phyloP scores from a whole-genome alignment of 2,797 vertebrate genomes.

The Micrastur ruficollis region DNA sequence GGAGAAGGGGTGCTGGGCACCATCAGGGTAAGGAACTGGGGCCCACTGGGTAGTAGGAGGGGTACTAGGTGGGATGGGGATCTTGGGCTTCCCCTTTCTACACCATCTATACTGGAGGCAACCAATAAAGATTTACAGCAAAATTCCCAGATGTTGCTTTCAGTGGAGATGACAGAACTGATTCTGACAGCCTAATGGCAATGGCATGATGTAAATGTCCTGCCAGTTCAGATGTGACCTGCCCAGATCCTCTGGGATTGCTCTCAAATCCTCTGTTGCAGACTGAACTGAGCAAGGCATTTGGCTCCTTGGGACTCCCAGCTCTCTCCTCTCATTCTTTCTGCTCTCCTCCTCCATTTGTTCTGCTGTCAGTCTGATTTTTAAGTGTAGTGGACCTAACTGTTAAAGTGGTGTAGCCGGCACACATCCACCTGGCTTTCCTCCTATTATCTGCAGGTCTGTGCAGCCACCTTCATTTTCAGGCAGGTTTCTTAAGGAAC shows the following conservation, averaged over 20 bases:
- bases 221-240: background rate
- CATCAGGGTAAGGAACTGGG: slow-evolving; percentile 77
- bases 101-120: background rate
- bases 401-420: background rate
- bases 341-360: background rate
- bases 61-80: background rate
- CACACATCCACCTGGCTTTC: background rate
- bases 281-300: background rate
- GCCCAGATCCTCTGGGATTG: background rate
- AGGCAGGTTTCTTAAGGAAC: background rate
- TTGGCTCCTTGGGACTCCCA: background rate
- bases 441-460: background rate
- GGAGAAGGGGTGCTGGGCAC: slow-evolving; percentile 78
- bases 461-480: background rate
- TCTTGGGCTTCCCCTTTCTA: background rate
- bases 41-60: background rate
- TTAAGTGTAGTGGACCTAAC: background rate
- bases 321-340: background rate
- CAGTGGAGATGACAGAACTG: background rate
- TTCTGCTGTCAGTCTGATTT: background rate
- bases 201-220: background rate
- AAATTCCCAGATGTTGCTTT: background rate
- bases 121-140: background rate
- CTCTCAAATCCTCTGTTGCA: background rate
- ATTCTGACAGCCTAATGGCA: background rate